Evolutionary conservation across 2,113 vertebrate genomes (phyloP).

Genomic region (Colinus virginianus): DNA sequence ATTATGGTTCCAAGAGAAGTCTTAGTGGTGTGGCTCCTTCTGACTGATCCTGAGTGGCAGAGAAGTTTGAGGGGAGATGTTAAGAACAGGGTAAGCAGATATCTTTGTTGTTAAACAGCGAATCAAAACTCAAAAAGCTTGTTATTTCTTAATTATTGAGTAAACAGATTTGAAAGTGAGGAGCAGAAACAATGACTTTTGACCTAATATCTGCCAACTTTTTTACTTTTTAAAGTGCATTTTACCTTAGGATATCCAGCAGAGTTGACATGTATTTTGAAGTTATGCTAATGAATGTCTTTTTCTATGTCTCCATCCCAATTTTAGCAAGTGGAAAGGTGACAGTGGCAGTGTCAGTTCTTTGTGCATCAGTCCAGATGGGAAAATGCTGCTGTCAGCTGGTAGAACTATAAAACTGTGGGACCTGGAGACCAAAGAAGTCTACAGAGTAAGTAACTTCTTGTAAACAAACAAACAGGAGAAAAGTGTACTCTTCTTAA

Average conservation of each 20-base stretch:
- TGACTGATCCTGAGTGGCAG: neutral
- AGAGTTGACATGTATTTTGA: neutral
- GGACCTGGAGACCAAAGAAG: conserved; percentile 97
- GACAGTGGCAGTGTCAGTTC: conserved; percentile 91
- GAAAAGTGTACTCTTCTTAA: neutral
- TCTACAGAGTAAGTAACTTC: conserved; percentile 90
- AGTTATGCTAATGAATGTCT: neutral
- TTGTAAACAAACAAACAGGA: neutral
- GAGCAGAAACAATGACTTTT: neutral
- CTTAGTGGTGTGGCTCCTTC: neutral
- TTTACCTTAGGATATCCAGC: neutral
- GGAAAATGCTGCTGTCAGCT: conserved; percentile 94
- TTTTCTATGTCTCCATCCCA: neutral
- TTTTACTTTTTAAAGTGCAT: neutral
- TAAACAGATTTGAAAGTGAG: neutral
- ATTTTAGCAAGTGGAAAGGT: conserved; percentile 95
- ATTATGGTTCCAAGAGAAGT: neutral
- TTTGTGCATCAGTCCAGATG: conserved; percentile 93
- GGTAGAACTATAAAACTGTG: conserved; percentile 97
- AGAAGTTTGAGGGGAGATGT: neutral
- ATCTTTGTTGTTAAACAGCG: neutral
- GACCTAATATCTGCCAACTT: neutral
- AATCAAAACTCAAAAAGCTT: neutral
- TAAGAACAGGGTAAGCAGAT: neutral
- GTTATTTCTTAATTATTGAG: neutral